Evolutionary conservation across 2,113 vertebrate genomes (phyloP), one percentile per base, ranked within the genome.

Genomic region (Lepisosteus osseus): DNA sequence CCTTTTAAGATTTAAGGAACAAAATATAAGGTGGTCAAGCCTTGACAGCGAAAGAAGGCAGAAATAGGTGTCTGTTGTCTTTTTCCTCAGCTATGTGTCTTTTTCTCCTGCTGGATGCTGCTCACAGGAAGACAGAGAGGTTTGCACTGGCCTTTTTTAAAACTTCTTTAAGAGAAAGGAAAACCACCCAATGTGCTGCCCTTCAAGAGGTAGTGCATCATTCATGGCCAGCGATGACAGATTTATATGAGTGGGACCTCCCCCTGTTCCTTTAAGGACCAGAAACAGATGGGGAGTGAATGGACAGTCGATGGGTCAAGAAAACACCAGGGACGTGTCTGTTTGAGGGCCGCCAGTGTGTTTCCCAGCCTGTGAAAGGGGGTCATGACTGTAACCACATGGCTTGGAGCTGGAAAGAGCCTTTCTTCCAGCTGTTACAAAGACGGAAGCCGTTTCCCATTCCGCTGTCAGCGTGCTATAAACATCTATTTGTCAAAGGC

Each of bases 211-310:
- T 9, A 88, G 83, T 68, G 68, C 71, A 82, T 82, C 81, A 89
- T 90, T 88, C 86, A 89, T 91, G 89, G 88, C 84, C 74, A 76
- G 81, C 63, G 74, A 83, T 86, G 89, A 90, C 86, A 93, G 92
- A 91, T 91, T 91, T 88, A 90, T 89, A 90, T 83, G 79, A 79
- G 86, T 82, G 85, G 82, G 84, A 14, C 62, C 62, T 77, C 83
- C 80, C 80, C 87, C 84, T 75, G 78, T 84, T 90, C 87, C 88
- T 88, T 90, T 85, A 90, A 86, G 86, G 76, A 78, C 80, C 79
- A 74, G 85, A 89, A 93, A 89, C 92, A 92, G 91, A 93, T 92
- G 92, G 90, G 90, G 85, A 90, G 85, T 87, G 91, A 92, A 93
- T 89, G 89, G 90, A 86, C 82, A 87, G 88, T 80, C 85, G 85